Conservation (phyloP, 2,113 vertebrate species). For the Zeus faber region DNA sequence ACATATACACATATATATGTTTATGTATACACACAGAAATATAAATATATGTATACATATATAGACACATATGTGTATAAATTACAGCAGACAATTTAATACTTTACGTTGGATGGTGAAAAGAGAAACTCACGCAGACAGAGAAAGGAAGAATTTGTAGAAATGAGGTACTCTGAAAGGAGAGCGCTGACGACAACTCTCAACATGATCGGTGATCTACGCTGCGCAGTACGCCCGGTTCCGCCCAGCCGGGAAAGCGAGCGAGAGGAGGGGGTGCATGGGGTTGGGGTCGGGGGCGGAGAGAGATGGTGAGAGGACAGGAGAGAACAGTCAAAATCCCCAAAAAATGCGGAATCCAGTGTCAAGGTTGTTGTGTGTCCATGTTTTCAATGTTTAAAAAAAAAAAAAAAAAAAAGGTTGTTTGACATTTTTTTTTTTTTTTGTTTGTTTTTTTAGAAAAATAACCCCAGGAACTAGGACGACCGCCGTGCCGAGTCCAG, state of each 20-base stretch:
- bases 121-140: conserved; percentile 74
- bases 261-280: no score
- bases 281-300: no score
- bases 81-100: conserved; percentile 97
- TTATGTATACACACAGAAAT: no score
- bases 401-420: conserved; percentile 73
- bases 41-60: no score
- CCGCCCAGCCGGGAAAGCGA: no score
- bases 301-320: conserved; percentile 42
- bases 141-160: conserved; percentile 88
- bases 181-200: conserved; percentile 75
- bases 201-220: conserved; percentile 70
- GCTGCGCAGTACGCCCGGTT: no score
- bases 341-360: conserved; percentile 89
- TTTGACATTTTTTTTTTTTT: no score
- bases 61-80: conserved; percentile 83
- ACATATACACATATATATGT: no score
- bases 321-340: conserved; percentile 73
- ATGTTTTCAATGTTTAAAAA: conserved; percentile 82
- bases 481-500: conserved; percentile 81
- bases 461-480: conserved; percentile 73
- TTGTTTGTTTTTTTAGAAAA: no score
- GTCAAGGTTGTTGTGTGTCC: conserved; percentile 85
- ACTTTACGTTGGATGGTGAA: conserved; percentile 91
- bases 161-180: conserved; percentile 90